Evolutionary conservation across 2,113 vertebrate species (phyloP).

Genomic region (Menura novaehollandiae): DNA sequence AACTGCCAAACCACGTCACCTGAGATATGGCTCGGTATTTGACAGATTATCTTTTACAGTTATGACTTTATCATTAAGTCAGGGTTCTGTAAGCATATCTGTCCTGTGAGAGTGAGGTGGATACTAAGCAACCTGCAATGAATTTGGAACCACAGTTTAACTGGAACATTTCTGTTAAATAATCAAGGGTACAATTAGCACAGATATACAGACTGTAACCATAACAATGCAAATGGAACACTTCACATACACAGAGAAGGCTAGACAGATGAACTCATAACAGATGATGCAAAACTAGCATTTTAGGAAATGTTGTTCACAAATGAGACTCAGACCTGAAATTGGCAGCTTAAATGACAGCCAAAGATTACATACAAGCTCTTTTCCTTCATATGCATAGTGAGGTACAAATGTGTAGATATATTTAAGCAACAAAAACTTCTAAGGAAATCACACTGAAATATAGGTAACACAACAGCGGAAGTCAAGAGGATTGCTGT

Average conservation of each 20-base stretch:
- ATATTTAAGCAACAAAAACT: not conserved
- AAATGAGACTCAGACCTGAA: not conserved
- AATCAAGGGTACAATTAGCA: not conserved
- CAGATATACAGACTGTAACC: not conserved
- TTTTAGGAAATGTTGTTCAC: not conserved
- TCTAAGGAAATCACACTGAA: not conserved
- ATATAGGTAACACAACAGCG: not conserved
- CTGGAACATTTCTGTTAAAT: not conserved
- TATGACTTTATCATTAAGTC: not conserved
- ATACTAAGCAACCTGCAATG: not conserved
- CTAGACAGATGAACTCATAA: not conserved
- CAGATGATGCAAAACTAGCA: not conserved
- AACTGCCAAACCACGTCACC: not conserved
- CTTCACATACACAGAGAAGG: not conserved
- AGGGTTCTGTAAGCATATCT: not conserved
- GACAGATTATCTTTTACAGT: not conserved
- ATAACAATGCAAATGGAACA: not conserved
- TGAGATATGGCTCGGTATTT: not conserved
- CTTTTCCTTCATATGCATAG: accelerated
- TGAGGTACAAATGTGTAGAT: not conserved
- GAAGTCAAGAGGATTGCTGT: not conserved
- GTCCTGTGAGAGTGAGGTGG: not conserved
- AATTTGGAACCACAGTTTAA: not conserved
- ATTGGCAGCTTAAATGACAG: not conserved
- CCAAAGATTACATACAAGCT: not conserved